Evolutionary conservation across 2,888 invertebrate genomes (phyloP).

Genomic region (Phasia obesa): DNA sequence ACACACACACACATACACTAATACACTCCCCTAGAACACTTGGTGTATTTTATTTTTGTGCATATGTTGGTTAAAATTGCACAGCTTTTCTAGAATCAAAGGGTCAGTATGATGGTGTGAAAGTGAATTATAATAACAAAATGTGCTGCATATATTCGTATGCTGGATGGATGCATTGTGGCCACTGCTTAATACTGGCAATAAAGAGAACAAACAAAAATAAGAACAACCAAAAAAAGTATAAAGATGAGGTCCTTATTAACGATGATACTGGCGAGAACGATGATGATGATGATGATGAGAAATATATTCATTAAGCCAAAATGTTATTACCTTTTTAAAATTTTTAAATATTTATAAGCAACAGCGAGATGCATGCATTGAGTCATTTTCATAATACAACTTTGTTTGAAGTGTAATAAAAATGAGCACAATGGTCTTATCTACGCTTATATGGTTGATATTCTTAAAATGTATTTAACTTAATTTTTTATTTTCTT

Average conservation of each 20-base stretch:
- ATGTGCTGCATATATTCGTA: conserved; percentile 1
- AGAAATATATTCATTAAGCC: conserved; percentile 59
- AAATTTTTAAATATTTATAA: conserved; percentile 58
- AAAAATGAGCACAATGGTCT: conserved; percentile 32
- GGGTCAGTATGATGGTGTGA: not conserved
- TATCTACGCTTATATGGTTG: not conserved
- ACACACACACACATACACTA: not conserved
- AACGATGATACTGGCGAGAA: conserved; percentile 9
- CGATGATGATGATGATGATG: too few relatives aligned
- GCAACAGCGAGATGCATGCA: not conserved
- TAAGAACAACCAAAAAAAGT: not conserved
- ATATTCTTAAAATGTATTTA: conserved; percentile 30
- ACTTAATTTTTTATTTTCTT: conserved; percentile 11
- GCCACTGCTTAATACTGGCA: conserved; percentile 18
- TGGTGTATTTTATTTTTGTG: not conserved
- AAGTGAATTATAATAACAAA: conserved; percentile 5
- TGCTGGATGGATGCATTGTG: conserved; percentile 1
- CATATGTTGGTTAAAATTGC: not conserved
- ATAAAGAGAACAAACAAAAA: conserved; percentile 1
- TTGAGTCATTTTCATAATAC: conserved; percentile 39
- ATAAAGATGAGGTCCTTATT: not conserved
- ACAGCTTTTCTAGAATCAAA: not conserved
- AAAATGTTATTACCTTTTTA: conserved; percentile 64
- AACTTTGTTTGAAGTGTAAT: conserved; percentile 25
- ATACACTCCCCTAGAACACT: not conserved